Conservation (phyloP, 2,113 vertebrate species). For the Coptodon rendalli region DNA sequence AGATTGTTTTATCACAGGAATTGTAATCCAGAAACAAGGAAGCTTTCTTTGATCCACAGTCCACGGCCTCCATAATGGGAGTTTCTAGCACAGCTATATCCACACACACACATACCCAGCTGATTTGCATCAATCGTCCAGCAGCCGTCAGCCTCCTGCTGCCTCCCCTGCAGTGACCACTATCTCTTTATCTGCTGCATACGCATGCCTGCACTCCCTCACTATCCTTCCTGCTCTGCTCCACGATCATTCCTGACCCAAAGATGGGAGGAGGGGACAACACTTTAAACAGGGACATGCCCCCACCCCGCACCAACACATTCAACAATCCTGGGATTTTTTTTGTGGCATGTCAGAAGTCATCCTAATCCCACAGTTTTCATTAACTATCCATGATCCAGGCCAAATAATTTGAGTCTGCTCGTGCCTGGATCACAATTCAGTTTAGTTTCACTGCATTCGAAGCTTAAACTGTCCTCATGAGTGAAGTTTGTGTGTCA, state of each 20-base stretch:
- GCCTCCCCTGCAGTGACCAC: slow-evolving; percentile 37
- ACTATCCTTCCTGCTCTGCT: slow-evolving; percentile 11
- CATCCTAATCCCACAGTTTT: background rate
- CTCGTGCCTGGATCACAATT: background rate
- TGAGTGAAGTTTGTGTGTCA: background rate
- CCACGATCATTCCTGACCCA: slow-evolving; percentile 20
- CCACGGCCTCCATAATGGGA: background rate
- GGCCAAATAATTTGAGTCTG: background rate
- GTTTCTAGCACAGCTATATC: background rate
- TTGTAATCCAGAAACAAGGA: slow-evolving; percentile 8
- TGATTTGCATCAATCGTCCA: slow-evolving; percentile 56
- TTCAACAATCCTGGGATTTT: background rate
- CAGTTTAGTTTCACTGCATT: background rate
- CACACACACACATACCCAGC: background rate
- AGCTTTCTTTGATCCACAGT: slow-evolving; percentile 33
- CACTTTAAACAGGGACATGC: background rate
- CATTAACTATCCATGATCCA: background rate
- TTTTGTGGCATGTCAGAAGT: background rate
- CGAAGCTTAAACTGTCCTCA: background rate
- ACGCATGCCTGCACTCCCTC: slow-evolving; percentile 63
- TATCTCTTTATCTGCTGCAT: slow-evolving; percentile 63
- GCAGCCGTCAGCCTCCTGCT: slow-evolving; percentile 58
- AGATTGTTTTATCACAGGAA: slow-evolving; percentile 8
- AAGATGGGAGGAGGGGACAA: slow-evolving; percentile 46
- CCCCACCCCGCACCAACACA: background rate